These are phyloP conservation scores for Pristionchus exspectatus DNA, from an alignment of 2,888 invertebrate species.

Conservation along the genomic window DNA sequence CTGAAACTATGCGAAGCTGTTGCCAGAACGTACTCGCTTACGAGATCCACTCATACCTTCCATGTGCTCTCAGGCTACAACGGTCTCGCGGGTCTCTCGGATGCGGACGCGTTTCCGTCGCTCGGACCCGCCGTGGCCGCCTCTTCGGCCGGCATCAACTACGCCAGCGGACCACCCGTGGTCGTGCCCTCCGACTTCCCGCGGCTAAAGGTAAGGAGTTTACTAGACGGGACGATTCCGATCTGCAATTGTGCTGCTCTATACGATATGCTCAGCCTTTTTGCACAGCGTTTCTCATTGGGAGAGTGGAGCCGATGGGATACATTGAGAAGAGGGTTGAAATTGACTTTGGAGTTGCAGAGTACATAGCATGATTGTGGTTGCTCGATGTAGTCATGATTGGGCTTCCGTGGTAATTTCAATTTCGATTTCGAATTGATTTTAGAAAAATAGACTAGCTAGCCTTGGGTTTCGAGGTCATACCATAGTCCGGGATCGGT, in stretches of 20 bases:
- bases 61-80: slow-evolving; percentile 2
- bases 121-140: slow-evolving; percentile 26
- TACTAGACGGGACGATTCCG: too few relatives aligned
- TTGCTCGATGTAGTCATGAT: background rate
- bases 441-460: background rate
- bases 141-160: slow-evolving; percentile 38
- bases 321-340: too few relatives aligned
- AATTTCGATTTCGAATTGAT: background rate
- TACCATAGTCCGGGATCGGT: too few relatives aligned
- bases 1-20: too few relatives aligned
- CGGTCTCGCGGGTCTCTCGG: background rate
- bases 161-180: slow-evolving; percentile 45
- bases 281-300: too few relatives aligned
- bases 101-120: slow-evolving; percentile 43
- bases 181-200: slow-evolving; percentile 64
- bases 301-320: too few relatives aligned
- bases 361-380: background rate
- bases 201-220: slow-evolving; percentile 57
- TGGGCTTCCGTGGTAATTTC: background rate
- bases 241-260: too few relatives aligned
- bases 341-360: too few relatives aligned
- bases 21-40: too few relatives aligned
- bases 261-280: too few relatives aligned
- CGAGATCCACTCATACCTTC: too few relatives aligned
- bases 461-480: background rate